phyloP scores from a whole-genome alignment of 2,888 invertebrate genomes.

The Cremastinae sp. region DNA sequence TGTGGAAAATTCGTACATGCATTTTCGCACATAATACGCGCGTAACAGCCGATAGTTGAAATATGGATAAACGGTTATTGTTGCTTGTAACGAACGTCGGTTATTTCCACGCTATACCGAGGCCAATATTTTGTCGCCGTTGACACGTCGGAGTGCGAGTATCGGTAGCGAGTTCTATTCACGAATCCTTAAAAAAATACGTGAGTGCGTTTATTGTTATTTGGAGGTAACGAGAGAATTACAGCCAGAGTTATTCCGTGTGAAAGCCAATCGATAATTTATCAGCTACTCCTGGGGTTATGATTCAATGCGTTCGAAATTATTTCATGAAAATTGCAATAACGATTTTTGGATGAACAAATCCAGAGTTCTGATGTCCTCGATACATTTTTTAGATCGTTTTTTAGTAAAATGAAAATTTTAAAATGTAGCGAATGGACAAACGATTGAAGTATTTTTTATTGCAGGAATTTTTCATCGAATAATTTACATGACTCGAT shows the following conservation, averaged over 20 bases:
- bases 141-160: neutral
- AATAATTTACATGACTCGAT: no score
- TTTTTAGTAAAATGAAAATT: neutral
- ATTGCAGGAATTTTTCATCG: no score
- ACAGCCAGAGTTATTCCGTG: slow-evolving; percentile 18
- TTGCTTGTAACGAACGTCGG: slow-evolving; percentile 54
- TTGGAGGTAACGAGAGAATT: slow-evolving; percentile 18
- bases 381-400: neutral
- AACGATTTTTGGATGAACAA: slow-evolving; percentile 5
- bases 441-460: no score
- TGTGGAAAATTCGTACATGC: no score
- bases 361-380: no score
- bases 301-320: slow-evolving; percentile 8
- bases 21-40: neutral
- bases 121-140: slow-evolving; percentile 42
- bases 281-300: slow-evolving; percentile 15
- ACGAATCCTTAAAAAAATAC: neutral
- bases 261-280: slow-evolving; percentile 46
- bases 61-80: slow-evolving; percentile 61
- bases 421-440: no score
- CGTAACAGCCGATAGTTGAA: slow-evolving; percentile 36
- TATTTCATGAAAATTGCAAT: slow-evolving; percentile 1
- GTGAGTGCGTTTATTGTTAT: slow-evolving; percentile 10
- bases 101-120: slow-evolving; percentile 50
- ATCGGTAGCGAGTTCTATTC: neutral